Base-by-base conservation (phyloP, 2,888 invertebrate genomes). In the Alsophila aescularia region DNA sequence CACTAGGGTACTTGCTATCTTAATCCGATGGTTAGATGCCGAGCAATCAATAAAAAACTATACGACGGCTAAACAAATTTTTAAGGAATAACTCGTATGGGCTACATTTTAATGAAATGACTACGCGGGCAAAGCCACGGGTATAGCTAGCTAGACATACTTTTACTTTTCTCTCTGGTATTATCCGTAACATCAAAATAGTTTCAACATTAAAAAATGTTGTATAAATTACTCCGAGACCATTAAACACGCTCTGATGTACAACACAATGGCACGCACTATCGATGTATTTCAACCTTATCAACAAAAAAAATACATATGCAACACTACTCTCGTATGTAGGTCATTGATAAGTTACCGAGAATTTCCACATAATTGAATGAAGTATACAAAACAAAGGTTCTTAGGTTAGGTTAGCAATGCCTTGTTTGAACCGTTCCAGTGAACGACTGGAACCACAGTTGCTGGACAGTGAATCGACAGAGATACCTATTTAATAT, bases 321-420 rank as follows among this genome's bases (percentile, higher is more conserved):
- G 13, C 7, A 29, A 36, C 42, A 42, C 14, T 9, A 42, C 43
- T 21, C 24, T 12, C 53, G 43, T 55, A 66, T 66, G 35, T 66
- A 45, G 66, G 65, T 64, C 65, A 58, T 36, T 52, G 69, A 66
- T 66, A 69, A 63, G 21, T 41, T 53, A 52, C 58, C 35, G 51
- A 36, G 44, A 60, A 62, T 54, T 56, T 47, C 32, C 31, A 52
- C 40, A 47, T 27, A 53, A 49, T 31, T 49, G 39, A 45, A 45
- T 45, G 44, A 44, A 35, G 34, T 37, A 34, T 43, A 41, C 10
- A 13, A 35, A 24, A 52, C 44, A 52, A 39, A 27, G 39, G 24
- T 21, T 32, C 16, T 45, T 24, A n/a, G 24, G 15, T 45, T 24
- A n/a, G 24, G 15, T 51, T 15, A 13, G 15, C 16, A 12, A 24